Base-by-base conservation (phyloP, 2,888 invertebrate genomes). In the Macaria liturata region DNA sequence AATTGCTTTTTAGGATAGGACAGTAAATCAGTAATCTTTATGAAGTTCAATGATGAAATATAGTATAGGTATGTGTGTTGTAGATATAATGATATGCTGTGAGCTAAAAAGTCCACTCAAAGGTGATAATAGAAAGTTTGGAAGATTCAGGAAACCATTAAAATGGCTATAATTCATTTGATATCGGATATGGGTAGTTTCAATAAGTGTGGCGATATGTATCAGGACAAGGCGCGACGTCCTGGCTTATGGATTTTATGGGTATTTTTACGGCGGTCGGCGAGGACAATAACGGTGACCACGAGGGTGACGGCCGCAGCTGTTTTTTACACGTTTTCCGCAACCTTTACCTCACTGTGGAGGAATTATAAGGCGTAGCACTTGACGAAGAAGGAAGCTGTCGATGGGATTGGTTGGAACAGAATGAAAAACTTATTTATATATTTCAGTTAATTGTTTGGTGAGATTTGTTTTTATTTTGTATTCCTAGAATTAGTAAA, bases 271-370 rank as follows among this genome's bases (percentile, higher is more conserved):
- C 65, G 68, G 70, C 76, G 82, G 75, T 75, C 69, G 75, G 73
- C 72, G 77, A 80, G 78, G 78, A 80, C 82, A 85, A 83, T 86
- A 87, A 86, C 81, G 83, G 84, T 81, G 83, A 84, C 86, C 85
- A 80, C 82, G 79, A 82, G 88, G 87, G 90, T 82, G 88, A 77
- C 80, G 72, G 74, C 70, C 89, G 89, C 93, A 94, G 93, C 93
- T 94, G 94, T 92, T 94, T 94, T 94, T 94, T 94, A 91, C 91
- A 90, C 84, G 83, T 79, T 83, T 78, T 76, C 76, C 80, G 80
- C 81, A 81, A 81, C 80, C 76, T 84, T 80, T 80, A 86, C 84
- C 82, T 83, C 73, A 71, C 67, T 70, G 70, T 70, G 71, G 65
- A 72, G 64, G 75, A 75, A 73, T 69, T 63, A 49, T 64, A 66